Conservation (phyloP, 1,140 invertebrate genomes). For the Calycopis cecrops region DNA sequence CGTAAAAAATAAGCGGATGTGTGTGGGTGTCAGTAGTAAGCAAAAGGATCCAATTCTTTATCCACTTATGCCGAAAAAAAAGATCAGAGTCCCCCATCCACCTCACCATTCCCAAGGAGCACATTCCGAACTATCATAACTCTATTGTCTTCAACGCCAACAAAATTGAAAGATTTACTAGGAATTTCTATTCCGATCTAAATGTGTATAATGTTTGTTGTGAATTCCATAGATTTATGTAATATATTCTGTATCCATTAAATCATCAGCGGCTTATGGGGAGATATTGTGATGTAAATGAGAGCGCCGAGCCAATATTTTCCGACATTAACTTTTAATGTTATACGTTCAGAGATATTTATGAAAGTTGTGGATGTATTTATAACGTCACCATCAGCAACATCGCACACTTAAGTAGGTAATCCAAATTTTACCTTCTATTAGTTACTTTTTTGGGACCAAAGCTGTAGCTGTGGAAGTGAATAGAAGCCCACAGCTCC, state of each 20-base stretch:
- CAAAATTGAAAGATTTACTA: not conserved
- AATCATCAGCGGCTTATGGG: slow-evolving; percentile 5
- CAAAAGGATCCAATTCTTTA: too few relatives aligned
- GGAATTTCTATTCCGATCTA: slow-evolving; percentile 1
- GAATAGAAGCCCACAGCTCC: too few relatives aligned
- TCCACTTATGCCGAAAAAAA: too few relatives aligned
- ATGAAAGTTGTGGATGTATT: slow-evolving; percentile 2
- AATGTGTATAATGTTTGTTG: slow-evolving; percentile 8
- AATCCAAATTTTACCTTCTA: too few relatives aligned
- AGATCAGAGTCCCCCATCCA: too few relatives aligned
- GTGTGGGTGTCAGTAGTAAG: too few relatives aligned
- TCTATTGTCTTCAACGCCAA: not conserved
- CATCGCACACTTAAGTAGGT: too few relatives aligned
- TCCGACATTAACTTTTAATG: not conserved
- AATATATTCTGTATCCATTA: slow-evolving; percentile 1
- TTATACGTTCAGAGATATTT: slow-evolving; percentile 1
- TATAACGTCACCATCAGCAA: not conserved
- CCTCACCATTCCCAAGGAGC: slow-evolving; percentile 54
- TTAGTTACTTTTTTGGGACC: too few relatives aligned
- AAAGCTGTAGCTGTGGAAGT: too few relatives aligned
- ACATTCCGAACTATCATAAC: slow-evolving; percentile 58
- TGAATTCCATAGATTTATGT: slow-evolving; percentile 9
- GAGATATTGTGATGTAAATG: slow-evolving; percentile 8
- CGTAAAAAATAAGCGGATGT: too few relatives aligned
- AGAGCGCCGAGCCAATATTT: slow-evolving; percentile 4